Conservation (phyloP, 2,797 vertebrate genomes). For the Gymnothorax javanicus region DNA sequence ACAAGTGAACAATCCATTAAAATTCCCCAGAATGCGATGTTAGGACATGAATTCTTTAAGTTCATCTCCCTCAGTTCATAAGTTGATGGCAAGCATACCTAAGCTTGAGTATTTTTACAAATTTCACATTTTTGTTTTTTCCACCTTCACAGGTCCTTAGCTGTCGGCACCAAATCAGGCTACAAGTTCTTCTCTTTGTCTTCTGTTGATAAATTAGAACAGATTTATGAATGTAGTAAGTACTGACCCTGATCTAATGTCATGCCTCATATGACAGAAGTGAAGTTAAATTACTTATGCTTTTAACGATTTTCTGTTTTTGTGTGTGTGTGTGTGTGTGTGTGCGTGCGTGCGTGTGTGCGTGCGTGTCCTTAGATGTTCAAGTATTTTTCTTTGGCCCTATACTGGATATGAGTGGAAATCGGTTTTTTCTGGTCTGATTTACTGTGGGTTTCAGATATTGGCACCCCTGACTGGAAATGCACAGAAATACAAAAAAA, state of each 20-base stretch:
- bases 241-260: constrained; percentile 48
- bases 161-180: constrained; percentile 97
- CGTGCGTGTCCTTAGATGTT: background rate
- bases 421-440: background rate
- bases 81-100: too few species aligned
- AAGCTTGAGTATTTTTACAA: background rate
- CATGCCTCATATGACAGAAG: too few species aligned
- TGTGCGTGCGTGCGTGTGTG: too few species aligned
- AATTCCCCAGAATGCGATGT: too few species aligned
- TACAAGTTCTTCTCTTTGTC: constrained; percentile 99
- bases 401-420: background rate
- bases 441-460: background rate
- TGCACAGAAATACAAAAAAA: too few species aligned
- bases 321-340: too few species aligned
- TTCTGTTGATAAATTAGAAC: constrained; percentile 98
- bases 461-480: too few species aligned
- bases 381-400: background rate
- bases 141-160: constrained; percentile 81
- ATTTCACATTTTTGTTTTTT: background rate
- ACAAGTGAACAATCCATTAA: too few species aligned
- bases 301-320: background rate
- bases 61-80: too few species aligned
- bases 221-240: constrained; percentile 99
- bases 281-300: too few species aligned
- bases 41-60: too few species aligned